These are phyloP conservation scores for Charaxes varanes DNA, from an alignment of 1,140 invertebrate genomes.

Conservation along the genomic window DNA sequence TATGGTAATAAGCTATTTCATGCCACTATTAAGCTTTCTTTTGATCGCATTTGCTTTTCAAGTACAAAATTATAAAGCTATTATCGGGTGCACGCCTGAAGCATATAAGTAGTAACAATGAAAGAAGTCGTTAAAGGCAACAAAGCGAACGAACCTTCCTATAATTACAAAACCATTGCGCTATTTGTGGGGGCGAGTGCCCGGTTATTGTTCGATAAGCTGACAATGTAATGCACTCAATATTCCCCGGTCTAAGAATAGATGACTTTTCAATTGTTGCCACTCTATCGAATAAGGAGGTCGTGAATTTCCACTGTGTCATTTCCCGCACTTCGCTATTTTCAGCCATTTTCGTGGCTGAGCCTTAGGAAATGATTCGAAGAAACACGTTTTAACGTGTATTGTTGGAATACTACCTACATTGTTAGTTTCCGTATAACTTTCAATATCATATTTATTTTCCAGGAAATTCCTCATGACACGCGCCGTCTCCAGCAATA, in stretches of 20 bases:
- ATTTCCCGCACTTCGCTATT: constrained; percentile 67
- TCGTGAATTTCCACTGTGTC: constrained; percentile 59
- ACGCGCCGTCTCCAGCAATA: too few species aligned
- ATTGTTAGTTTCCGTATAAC: too few species aligned
- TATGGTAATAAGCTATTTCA: too few species aligned
- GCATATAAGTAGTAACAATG: constrained; percentile 35
- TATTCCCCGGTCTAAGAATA: constrained; percentile 43
- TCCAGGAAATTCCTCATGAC: too few species aligned
- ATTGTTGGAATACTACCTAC: too few species aligned
- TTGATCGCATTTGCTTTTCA: too few species aligned
- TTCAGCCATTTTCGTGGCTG: constrained; percentile 47
- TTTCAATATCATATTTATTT: too few species aligned
- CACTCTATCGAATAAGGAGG: constrained; percentile 50
- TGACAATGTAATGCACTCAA: constrained; percentile 48
- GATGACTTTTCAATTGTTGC: constrained; percentile 69
- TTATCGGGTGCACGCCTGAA: constrained; percentile 22
- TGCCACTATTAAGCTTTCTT: too few species aligned
- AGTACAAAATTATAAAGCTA: constrained; percentile 22
- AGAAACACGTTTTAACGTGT: constrained; percentile 65
- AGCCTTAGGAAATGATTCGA: constrained; percentile 64
- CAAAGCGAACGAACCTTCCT: constrained; percentile 29
- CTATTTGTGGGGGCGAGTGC: constrained; percentile 40
- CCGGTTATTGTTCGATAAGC: constrained; percentile 35
- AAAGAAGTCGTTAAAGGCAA: constrained; percentile 36
- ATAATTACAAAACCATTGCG: constrained; percentile 37